Conservation (phyloP, 2,888 invertebrate genomes). For the Leptodirus hochenwartii region DNA sequence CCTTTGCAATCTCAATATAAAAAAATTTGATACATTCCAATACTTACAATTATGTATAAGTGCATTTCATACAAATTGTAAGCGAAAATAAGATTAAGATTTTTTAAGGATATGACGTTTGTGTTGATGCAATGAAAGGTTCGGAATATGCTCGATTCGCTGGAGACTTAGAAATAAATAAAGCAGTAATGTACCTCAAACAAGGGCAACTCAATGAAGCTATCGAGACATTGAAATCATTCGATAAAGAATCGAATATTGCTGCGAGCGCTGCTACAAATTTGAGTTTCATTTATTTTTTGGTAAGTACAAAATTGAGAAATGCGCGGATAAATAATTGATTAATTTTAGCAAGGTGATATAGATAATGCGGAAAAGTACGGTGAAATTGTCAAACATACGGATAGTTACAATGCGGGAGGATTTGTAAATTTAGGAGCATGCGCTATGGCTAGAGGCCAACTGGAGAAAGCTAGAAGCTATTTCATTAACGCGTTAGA, state of each 20-base stretch:
- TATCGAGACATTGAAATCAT: constrained; percentile 66
- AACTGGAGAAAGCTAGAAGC: constrained; percentile 50
- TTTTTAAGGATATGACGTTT: constrained; percentile 54
- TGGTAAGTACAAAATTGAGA: constrained; percentile 31
- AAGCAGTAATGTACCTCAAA: constrained; percentile 68
- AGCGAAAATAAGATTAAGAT: background rate
- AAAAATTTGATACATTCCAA: too few relatives aligned
- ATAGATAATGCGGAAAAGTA: constrained; percentile 58
- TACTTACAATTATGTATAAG: too few relatives aligned
- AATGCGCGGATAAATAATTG: background rate
- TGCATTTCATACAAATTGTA: constrained; percentile 1
- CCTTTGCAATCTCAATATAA: too few relatives aligned
- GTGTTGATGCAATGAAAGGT: constrained; percentile 82
- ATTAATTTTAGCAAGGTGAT: constrained; percentile 51
- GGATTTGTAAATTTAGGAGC: constrained; percentile 77
- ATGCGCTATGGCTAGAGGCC: constrained; percentile 49
- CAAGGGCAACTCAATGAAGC: constrained; percentile 66
- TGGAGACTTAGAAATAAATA: constrained; percentile 79
- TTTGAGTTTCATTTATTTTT: constrained; percentile 64
- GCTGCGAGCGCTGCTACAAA: constrained; percentile 74
- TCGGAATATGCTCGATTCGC: constrained; percentile 72
- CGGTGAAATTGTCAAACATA: constrained; percentile 51
- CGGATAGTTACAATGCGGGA: constrained; percentile 61
- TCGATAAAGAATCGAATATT: constrained; percentile 70
- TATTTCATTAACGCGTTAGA: constrained; percentile 58